Conservation (phyloP, 1,140 invertebrate genomes). For the Sarcophaga peregrina region DNA sequence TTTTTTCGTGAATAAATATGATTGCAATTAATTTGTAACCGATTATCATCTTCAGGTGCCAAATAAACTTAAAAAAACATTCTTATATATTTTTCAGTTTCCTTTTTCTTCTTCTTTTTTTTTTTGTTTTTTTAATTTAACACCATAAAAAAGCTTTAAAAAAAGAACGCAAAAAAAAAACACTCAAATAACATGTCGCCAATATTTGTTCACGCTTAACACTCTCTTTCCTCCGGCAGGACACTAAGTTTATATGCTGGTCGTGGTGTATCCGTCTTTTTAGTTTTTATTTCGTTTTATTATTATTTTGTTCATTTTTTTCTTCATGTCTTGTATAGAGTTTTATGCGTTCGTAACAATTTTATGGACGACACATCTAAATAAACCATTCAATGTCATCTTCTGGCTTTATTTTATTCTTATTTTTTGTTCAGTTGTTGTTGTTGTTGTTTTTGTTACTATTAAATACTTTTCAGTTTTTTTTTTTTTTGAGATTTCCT, state of each 20-base stretch:
- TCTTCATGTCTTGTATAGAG: neutral
- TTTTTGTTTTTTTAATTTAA: too few species aligned
- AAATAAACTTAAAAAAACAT: slow-evolving; percentile 62
- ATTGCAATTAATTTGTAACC: slow-evolving; percentile 66
- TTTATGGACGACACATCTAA: slow-evolving; percentile 62
- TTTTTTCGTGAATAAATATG: slow-evolving; percentile 56
- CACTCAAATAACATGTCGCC: neutral
- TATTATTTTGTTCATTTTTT: neutral
- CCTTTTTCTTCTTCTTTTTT: neutral
- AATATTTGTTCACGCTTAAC: slow-evolving; percentile 22
- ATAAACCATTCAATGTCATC: slow-evolving; percentile 60
- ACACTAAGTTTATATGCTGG: neutral
- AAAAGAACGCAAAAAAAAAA: slow-evolving; percentile 11
- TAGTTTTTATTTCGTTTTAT: neutral
- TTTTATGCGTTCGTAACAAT: slow-evolving; percentile 52
- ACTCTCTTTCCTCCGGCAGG: neutral
- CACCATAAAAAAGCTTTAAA: neutral
- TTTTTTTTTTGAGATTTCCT: too few species aligned
- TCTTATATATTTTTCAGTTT: neutral
- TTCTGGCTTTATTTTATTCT: slow-evolving; percentile 18
- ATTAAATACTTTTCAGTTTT: too few species aligned
- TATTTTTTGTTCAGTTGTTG: neutral
- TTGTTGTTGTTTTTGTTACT: too few species aligned
- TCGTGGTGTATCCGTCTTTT: neutral
- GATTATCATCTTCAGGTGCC: slow-evolving; percentile 67